These are phyloP conservation scores for Microtus richardsoni DNA, from an alignment of 2,113 vertebrate species.

Conservation along the genomic window DNA sequence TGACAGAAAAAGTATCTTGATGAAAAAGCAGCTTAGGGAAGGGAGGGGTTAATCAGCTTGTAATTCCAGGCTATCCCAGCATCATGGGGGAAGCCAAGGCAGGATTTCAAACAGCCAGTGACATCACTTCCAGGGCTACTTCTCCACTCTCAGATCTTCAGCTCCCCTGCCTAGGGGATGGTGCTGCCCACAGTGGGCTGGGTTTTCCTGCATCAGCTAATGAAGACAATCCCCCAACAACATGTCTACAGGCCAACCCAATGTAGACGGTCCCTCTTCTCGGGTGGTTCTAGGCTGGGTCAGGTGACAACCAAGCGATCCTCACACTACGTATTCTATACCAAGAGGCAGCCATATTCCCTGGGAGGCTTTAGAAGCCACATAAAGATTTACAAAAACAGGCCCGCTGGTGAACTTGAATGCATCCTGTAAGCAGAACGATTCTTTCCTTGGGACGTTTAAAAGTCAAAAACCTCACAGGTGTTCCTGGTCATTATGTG, in stretches of 20 bases:
- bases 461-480: not conserved
- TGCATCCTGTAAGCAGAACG: not conserved
- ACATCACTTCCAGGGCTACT: not conserved
- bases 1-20: not conserved
- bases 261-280: not conserved
- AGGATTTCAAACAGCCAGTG: not conserved
- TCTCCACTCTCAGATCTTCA: not conserved
- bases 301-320: not conserved
- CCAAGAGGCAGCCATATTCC: not conserved
- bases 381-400: not conserved
- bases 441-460: conserved; percentile 10
- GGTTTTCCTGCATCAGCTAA: not conserved
- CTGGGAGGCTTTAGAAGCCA: not conserved
- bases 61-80: not conserved
- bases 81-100: not conserved
- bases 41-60: not conserved
- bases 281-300: not conserved
- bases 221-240: no score
- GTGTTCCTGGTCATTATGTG: not conserved
- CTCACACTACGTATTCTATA: not conserved
- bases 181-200: not conserved
- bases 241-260: not conserved
- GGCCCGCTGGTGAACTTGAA: not conserved
- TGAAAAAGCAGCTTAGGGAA: not conserved
- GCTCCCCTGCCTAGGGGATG: not conserved